Conservation (phyloP, 2,888 invertebrate genomes). For the Folsomia manolachei region DNA sequence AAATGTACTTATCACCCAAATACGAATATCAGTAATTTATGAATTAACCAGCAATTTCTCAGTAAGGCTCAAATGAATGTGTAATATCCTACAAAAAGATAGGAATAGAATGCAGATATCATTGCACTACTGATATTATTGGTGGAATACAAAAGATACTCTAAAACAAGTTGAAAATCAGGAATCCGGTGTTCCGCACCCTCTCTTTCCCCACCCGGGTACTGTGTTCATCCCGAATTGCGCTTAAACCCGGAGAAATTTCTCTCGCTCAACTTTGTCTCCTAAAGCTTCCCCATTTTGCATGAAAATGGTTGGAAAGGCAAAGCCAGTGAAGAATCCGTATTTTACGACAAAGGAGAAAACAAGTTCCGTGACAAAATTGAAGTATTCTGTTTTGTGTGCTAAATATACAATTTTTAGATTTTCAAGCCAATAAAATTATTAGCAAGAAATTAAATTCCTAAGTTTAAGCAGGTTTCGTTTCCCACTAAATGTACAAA, state of each 20-base stretch:
- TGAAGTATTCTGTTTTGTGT: no score
- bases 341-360: no score
- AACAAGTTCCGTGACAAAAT: no score
- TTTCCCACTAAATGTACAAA: not conserved
- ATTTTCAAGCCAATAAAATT: no score
- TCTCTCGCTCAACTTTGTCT: constrained; percentile 10
- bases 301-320: no score
- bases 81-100: not conserved
- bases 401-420: no score
- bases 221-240: constrained; percentile 33
- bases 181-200: constrained; percentile 42
- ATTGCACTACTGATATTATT: not conserved
- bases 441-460: no score
- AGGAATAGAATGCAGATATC: not conserved
- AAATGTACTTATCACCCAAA: no score
- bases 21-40: no score
- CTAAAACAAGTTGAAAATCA: not conserved
- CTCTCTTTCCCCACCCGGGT: constrained; percentile 40
- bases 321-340: no score
- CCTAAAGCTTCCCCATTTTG: not conserved
- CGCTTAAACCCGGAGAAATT: constrained; percentile 18
- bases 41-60: not conserved
- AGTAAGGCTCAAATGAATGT: not conserved
- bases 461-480: no score
- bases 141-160: no score